These are phyloP conservation scores for Streptopelia turtur DNA, from an alignment of 2,797 vertebrate genomes.

Conservation along the genomic window DNA sequence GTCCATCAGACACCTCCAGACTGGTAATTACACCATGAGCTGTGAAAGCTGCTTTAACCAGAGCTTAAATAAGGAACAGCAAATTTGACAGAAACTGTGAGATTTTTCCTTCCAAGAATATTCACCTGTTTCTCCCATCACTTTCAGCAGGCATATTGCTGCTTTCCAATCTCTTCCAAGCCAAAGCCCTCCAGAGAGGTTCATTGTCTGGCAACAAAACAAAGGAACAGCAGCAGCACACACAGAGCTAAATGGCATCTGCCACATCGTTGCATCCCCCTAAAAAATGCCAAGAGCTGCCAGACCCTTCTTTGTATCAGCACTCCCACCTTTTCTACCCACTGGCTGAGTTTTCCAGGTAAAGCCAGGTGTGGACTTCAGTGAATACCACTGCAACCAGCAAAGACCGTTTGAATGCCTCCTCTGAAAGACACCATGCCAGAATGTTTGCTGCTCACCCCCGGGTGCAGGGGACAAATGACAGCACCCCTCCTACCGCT, in stretches of 20 bases:
- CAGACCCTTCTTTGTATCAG: not conserved
- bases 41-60: not conserved
- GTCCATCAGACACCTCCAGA: not conserved
- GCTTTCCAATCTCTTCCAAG: not conserved
- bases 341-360: not conserved
- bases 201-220: not conserved
- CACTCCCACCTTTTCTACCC: not conserved
- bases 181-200: not conserved
- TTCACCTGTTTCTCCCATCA: not conserved
- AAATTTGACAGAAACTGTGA: not conserved
- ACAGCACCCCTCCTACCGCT: not conserved
- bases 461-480: not conserved
- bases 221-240: not conserved
- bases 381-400: not conserved
- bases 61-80: not conserved
- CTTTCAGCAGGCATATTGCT: not conserved
- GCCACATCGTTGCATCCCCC: rapidly evolving
- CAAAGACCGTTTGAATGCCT: rapidly evolving
- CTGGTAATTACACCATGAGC: not conserved
- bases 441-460: not conserved
- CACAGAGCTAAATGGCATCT: not conserved
- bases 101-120: not conserved
- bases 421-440: not conserved
- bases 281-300: not conserved
- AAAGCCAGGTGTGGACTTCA: not conserved